phyloP scores from a whole-genome alignment of 1,140 invertebrate genomes.

The Panagrolaimus sp. region DNA sequence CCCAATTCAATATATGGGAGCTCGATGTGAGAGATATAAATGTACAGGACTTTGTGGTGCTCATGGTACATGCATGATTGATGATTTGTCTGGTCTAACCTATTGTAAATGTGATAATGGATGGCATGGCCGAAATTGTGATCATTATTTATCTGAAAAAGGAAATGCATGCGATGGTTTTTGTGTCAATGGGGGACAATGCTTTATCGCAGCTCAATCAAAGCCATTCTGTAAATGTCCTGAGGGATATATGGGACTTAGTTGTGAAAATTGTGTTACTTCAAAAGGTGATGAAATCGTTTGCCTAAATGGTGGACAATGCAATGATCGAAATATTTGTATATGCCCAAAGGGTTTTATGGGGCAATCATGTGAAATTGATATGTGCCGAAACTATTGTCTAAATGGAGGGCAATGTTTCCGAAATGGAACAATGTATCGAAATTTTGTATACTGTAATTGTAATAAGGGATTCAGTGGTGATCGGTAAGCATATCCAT shows the following conservation, averaged over 20 bases:
- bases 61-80: not conserved
- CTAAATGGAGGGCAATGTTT: not conserved
- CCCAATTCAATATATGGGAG: not conserved
- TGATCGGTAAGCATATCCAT: no score
- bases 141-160: not conserved
- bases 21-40: conserved; percentile 1
- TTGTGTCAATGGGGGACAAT: not conserved
- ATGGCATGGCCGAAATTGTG: not conserved
- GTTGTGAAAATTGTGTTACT: not conserved
- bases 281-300: not conserved
- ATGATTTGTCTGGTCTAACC: not conserved
- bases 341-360: not conserved
- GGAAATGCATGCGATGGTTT: not conserved
- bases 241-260: not conserved
- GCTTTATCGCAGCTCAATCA: not conserved
- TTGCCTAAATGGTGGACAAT: not conserved
- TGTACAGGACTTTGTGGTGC: not conserved
- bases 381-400: not conserved
- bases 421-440: not conserved
- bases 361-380: not conserved
- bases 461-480: not conserved
- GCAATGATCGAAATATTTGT: not conserved
- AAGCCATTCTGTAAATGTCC: not conserved
- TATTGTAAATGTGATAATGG: conserved; percentile 7
- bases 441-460: not conserved